Conservation (phyloP, 2,113 vertebrate species). For the Chrysemys picta region DNA sequence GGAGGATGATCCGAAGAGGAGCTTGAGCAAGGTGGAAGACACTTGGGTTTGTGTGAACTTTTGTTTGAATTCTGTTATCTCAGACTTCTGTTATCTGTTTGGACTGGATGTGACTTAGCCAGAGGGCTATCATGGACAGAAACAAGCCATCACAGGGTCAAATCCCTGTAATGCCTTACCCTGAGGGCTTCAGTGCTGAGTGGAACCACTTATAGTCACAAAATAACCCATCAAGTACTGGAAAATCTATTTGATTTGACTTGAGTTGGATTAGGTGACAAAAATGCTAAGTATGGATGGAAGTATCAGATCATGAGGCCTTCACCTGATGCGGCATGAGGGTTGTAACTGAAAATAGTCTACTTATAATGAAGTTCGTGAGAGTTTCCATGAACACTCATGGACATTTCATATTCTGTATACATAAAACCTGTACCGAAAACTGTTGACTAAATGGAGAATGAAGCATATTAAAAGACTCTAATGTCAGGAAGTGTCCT, state of each 20-base stretch:
- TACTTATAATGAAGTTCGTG: background rate
- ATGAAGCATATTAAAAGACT: too few species aligned
- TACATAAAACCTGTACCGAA: background rate
- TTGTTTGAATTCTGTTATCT: background rate
- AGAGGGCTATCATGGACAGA: background rate
- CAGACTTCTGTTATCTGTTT: background rate
- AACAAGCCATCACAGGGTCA: background rate
- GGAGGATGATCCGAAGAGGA: background rate
- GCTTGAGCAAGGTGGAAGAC: background rate
- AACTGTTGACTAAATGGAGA: background rate
- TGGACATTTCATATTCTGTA: background rate
- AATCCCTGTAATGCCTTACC: background rate
- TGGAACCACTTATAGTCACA: background rate
- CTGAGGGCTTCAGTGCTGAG: background rate
- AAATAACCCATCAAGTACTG: background rate
- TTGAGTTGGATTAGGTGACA: background rate
- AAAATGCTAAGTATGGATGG: background rate
- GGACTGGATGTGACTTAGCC: background rate
- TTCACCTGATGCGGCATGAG: background rate
- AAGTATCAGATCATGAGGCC: background rate
- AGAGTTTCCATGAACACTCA: background rate
- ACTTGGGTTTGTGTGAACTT: background rate
- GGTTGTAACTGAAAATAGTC: background rate
- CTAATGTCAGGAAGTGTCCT: background rate
- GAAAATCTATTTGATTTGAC: background rate